These are phyloP conservation scores for Acleris holmiana DNA, from an alignment of 2,888 invertebrate genomes.

Conservation along the genomic window DNA sequence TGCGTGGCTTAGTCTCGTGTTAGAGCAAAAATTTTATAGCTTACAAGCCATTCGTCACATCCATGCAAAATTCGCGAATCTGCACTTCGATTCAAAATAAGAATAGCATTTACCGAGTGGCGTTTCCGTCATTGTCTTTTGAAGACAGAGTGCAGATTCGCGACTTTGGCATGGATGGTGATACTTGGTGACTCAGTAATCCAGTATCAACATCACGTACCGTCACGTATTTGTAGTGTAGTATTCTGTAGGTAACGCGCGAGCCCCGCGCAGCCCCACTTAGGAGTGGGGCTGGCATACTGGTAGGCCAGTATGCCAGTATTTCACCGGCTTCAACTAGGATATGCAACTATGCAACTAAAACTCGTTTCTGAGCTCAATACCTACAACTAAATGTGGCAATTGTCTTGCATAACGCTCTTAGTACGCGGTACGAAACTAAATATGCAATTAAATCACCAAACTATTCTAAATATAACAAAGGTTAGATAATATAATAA, in stretches of 20 bases:
- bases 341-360: constrained; percentile 27
- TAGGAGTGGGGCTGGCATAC: no score
- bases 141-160: no score
- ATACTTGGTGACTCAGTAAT: no score
- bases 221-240: background rate
- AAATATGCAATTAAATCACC: constrained; percentile 36
- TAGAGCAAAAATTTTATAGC: no score
- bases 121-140: no score
- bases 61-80: no score
- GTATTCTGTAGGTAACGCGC: background rate
- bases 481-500: constrained; percentile 26
- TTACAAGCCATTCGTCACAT: no score
- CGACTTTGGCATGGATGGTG: no score
- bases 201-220: no score
- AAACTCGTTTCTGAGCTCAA: constrained; percentile 32
- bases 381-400: constrained; percentile 32
- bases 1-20: no score
- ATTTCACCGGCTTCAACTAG: constrained; percentile 27
- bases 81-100: no score
- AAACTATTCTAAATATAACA: constrained; percentile 24
- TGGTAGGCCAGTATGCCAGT: constrained; percentile 30
- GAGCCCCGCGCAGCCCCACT: background rate
- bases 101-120: no score
- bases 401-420: constrained; percentile 36
- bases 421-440: constrained; percentile 24